Evolutionary conservation across 2,113 vertebrate species (phyloP).

Genomic region (Glaucomys volans): DNA sequence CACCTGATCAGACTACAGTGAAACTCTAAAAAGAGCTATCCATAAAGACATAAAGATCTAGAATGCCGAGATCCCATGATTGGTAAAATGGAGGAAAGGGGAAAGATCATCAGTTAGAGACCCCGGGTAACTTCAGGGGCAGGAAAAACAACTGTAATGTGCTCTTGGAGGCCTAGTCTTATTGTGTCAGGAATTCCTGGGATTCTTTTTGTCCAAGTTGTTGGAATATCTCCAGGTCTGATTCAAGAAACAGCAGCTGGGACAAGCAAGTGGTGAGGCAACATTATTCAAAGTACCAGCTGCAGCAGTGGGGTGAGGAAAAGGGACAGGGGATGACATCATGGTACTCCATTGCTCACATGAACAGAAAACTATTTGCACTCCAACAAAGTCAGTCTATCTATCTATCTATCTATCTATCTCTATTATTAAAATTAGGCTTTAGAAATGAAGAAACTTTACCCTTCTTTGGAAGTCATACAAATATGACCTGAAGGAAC

Average conservation of each 20-base stretch:
- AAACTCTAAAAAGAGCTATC: background rate
- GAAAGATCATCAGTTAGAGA: background rate
- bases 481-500: background rate
- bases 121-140: background rate
- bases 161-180: background rate
- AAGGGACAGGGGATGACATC: background rate
- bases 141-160: background rate
- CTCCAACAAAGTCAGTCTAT: background rate
- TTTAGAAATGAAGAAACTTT: background rate
- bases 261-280: background rate
- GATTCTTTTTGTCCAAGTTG: conserved; percentile 5
- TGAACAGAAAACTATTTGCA: background rate
- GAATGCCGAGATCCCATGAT: background rate
- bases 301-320: background rate
- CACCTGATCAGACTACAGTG: background rate
- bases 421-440: background rate
- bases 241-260: background rate
- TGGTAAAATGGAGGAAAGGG: background rate
- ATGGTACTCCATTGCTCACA: background rate
- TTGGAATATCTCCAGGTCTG: background rate
- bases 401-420: too few relatives aligned
- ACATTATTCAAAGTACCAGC: background rate
- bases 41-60: background rate
- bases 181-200: background rate
- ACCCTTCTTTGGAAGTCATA: background rate